Percentiles rank a stretch among this genome's conserved stretches.
Evolutionary conservation across 1,140 invertebrate genomes (phyloP).

Genomic region (Odontomachus brunneus): DNA sequence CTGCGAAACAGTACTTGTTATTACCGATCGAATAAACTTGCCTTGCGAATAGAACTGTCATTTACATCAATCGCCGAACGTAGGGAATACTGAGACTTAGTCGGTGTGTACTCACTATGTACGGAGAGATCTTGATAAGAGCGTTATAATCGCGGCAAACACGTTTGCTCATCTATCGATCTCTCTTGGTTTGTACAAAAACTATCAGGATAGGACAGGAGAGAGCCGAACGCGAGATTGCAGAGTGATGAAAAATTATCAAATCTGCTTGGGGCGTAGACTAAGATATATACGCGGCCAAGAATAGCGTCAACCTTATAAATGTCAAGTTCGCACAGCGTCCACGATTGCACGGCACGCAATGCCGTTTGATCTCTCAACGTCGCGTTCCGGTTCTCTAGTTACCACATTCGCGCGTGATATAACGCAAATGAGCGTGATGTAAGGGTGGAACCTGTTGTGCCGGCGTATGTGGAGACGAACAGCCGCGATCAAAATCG

Average conservation of each 20-base stretch:
- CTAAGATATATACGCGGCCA: neutral
- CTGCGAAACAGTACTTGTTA: constrained; percentile 81
- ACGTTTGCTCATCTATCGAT: too few relatives aligned
- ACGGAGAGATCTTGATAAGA: too few relatives aligned
- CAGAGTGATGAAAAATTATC: neutral
- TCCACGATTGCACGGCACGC: neutral
- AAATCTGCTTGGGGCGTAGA: neutral
- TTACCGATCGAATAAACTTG: too few relatives aligned
- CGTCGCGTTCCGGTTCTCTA: neutral
- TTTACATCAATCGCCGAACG: too few relatives aligned
- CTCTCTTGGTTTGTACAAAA: too few relatives aligned
- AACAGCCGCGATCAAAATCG: constrained; percentile 89
- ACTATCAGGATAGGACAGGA: too few relatives aligned
- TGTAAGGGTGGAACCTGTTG: constrained; percentile 87
- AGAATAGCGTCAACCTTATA: neutral
- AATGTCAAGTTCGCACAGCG: neutral
- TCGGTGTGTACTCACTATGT: too few relatives aligned
- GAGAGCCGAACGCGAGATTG: too few relatives aligned
- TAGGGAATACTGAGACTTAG: too few relatives aligned
- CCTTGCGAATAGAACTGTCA: too few relatives aligned
- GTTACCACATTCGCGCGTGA: neutral
- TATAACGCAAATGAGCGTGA: constrained; percentile 30
- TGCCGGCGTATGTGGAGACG: constrained; percentile 87
- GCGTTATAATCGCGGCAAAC: too few relatives aligned
- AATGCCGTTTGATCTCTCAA: neutral